Conservation (phyloP, 2,113 vertebrate species). For the Ctenomys sociabilis region DNA sequence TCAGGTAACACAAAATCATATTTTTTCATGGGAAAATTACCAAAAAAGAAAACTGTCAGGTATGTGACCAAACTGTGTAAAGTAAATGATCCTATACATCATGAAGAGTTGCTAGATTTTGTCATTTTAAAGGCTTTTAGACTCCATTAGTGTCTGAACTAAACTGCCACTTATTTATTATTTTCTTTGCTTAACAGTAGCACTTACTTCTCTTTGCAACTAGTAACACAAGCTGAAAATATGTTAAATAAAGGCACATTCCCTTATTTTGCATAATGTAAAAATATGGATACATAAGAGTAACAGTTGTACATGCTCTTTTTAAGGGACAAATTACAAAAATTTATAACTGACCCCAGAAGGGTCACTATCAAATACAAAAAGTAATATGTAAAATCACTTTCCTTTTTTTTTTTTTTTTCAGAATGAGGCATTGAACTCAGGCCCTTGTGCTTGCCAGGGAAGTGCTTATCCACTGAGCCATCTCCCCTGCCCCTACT, state of each 20-base stretch:
- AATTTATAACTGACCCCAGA: background rate
- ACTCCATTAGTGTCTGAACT: conserved; percentile 80
- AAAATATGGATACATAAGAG: conserved; percentile 27
- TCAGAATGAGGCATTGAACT: too few relatives aligned
- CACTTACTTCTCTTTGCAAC: conserved; percentile 60
- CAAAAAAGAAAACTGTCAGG: conserved; percentile 70
- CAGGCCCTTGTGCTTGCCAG: too few relatives aligned
- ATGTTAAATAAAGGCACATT: background rate
- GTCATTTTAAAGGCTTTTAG: conserved; percentile 83
- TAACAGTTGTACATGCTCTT: background rate
- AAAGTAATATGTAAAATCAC: background rate
- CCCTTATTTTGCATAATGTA: background rate
- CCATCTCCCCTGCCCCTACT: too few relatives aligned
- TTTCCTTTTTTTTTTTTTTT: background rate
- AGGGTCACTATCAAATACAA: background rate
- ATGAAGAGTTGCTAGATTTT: conserved; percentile 75
- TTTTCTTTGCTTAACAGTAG: conserved; percentile 78
- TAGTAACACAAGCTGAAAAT: conserved; percentile 50
- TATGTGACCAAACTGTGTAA: conserved; percentile 73
- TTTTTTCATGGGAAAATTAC: conserved; percentile 73
- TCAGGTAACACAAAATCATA: conserved; percentile 63
- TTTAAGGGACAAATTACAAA: conserved; percentile 41
- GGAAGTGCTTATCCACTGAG: too few relatives aligned
- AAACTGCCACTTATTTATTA: conserved; percentile 79
- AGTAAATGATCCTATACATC: conserved; percentile 79